A percentile compares a stretch with the other conserved stretches of the same genome.
Evolutionary conservation across 1,140 invertebrate genomes (phyloP).

Genomic region (Musca domestica): DNA sequence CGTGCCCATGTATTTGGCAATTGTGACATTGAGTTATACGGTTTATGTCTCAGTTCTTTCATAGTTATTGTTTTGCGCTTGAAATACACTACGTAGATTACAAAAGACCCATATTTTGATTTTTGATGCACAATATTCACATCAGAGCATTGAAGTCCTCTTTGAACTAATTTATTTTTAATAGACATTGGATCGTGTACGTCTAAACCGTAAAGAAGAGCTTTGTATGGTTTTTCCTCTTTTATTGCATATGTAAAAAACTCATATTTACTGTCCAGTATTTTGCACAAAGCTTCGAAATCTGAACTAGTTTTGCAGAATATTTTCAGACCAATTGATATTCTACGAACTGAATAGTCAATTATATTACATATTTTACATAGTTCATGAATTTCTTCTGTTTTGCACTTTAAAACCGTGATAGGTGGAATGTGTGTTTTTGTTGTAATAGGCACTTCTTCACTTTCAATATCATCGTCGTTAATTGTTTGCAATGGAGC

Average conservation of each 20-base stretch:
- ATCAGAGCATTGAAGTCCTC: neutral
- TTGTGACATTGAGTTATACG: conserved; percentile 2
- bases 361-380: neutral
- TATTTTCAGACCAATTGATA: neutral
- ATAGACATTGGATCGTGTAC: neutral
- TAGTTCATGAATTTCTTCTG: neutral
- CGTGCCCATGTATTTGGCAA: conserved; percentile 6
- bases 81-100: neutral
- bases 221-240: conserved; percentile 2
- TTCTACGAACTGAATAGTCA: neutral
- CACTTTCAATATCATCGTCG: neutral
- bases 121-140: neutral
- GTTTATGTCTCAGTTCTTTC: neutral
- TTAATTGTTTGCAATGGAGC: neutral
- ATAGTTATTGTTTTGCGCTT: neutral
- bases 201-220: conserved; percentile 1
- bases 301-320: neutral
- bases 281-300: neutral
- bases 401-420: neutral
- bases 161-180: neutral
- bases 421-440: neutral
- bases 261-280: neutral
- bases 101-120: neutral
- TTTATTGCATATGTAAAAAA: conserved; percentile 7
- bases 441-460: neutral